These are phyloP conservation scores for Drosophila sproati DNA, from an alignment of 1,140 invertebrate species.

Conservation along the genomic window DNA sequence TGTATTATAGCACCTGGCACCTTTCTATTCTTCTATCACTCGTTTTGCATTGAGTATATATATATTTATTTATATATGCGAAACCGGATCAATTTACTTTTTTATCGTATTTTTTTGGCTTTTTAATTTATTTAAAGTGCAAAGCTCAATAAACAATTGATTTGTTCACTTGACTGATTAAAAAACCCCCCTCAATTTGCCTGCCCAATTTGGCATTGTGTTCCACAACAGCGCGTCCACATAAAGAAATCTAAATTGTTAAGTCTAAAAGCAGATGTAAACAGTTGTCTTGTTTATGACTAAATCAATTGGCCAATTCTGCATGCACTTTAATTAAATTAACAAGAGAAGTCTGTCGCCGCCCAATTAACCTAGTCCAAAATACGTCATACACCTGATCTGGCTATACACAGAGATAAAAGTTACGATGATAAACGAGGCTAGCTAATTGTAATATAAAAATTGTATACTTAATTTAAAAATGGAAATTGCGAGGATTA, in stretches of 20 bases:
- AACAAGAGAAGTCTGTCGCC: background rate
- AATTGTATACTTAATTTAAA: background rate
- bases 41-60: background rate
- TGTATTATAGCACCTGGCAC: background rate
- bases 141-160: constrained; percentile 16
- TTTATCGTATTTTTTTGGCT: background rate
- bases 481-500: too few relatives aligned
- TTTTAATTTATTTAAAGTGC: constrained; percentile 27
- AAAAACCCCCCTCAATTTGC: constrained; percentile 2
- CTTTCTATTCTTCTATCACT: background rate
- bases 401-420: background rate
- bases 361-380: background rate
- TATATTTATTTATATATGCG: too few relatives aligned
- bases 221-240: constrained; percentile 52
- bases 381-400: background rate
- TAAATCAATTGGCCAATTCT: constrained; percentile 41
- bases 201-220: constrained; percentile 13
- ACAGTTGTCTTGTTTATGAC: constrained; percentile 5
- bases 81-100: too few relatives aligned
- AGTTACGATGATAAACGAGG: too few relatives aligned
- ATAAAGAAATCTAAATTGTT: constrained; percentile 30
- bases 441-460: too few relatives aligned
- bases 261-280: constrained; percentile 14
- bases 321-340: constrained; percentile 28
- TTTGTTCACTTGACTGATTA: constrained; percentile 14